phyloP scores from a whole-genome alignment of 2,797 vertebrate genomes.

The Sebastiscus tertius region DNA sequence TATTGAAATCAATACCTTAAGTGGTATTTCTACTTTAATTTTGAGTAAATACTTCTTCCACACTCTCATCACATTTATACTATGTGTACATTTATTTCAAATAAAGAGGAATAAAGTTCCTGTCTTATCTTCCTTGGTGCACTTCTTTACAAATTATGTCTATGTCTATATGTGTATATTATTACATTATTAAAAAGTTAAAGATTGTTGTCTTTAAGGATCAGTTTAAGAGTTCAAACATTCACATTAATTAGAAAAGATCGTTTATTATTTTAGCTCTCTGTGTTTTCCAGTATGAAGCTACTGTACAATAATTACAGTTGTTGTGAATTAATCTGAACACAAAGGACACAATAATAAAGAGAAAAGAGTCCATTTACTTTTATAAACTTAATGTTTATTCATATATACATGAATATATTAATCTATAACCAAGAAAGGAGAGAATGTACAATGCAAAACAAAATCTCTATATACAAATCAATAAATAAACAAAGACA shows the following conservation, averaged over 20 bases:
- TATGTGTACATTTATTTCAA: not conserved
- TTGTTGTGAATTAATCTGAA: not conserved
- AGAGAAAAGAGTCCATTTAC: constrained; percentile 5
- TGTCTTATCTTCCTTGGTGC: not conserved
- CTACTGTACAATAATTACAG: not conserved
- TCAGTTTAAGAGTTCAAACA: not conserved
- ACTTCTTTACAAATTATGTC: too few relatives aligned
- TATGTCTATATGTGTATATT: too few relatives aligned
- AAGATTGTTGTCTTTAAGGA: not conserved
- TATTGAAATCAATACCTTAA: too few relatives aligned
- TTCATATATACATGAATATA: constrained; percentile 85
- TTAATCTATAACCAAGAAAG: constrained; percentile 85
- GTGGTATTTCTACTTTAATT: too few relatives aligned
- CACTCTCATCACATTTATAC: not conserved
- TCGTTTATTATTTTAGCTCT: not conserved
- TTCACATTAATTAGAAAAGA: not conserved
- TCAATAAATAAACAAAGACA: constrained; percentile 82
- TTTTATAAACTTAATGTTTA: constrained; percentile 85
- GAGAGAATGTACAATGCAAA: constrained; percentile 84
- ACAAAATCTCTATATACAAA: constrained; percentile 81
- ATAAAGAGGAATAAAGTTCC: not conserved
- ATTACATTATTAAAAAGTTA: not conserved
- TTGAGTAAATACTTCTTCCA: too few relatives aligned
- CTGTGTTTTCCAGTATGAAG: not conserved
- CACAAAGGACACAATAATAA: not conserved